These are phyloP conservation scores for Scolopax rusticola DNA, from an alignment of 2,797 vertebrate genomes.

Conservation along the genomic window DNA sequence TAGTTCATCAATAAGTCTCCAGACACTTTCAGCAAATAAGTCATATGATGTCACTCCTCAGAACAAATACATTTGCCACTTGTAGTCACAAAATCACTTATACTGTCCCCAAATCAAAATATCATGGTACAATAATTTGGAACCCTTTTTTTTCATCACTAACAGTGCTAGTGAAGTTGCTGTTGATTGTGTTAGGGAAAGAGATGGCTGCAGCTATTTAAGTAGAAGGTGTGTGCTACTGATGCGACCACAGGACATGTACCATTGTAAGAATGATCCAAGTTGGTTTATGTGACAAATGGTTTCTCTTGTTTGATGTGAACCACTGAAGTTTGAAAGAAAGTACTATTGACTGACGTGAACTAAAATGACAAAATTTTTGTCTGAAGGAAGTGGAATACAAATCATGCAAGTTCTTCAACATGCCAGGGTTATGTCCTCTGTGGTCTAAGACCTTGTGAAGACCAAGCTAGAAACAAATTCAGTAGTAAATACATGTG, in stretches of 20 bases:
- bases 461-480: not conserved
- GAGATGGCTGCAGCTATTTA: not conserved
- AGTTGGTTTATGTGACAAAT: not conserved
- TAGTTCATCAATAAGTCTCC: not conserved
- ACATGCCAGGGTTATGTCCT: not conserved
- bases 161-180: not conserved
- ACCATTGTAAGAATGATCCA: not conserved
- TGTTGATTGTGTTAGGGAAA: not conserved
- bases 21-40: not conserved
- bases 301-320: not conserved
- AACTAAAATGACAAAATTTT: not conserved
- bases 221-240: not conserved
- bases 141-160: not conserved
- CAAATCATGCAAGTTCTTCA: not conserved
- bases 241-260: not conserved
- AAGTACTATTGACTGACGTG: not conserved
- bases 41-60: not conserved
- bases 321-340: not conserved
- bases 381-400: not conserved
- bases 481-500: not conserved
- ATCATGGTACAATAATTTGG: not conserved
- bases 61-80: not conserved
- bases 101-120: not conserved
- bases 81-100: not conserved
- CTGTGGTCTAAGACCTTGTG: not conserved